Conservation (phyloP, 2,797 vertebrate genomes). For the Sebastiscus albofasciatus region DNA sequence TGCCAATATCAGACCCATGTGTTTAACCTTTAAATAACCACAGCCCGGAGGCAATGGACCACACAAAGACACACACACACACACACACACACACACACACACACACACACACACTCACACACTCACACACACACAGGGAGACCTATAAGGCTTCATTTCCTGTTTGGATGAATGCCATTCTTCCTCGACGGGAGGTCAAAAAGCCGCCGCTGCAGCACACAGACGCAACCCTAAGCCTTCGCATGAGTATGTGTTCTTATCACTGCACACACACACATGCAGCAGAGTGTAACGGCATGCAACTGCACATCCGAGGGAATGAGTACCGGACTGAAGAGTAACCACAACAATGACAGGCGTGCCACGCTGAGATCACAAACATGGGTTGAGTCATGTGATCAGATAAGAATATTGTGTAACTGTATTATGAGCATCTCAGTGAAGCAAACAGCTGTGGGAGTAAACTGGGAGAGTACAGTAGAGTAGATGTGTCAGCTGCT, state of each 20-base stretch:
- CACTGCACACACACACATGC: neutral
- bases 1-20: neutral
- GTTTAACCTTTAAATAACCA: neutral
- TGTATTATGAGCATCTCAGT: constrained; percentile 16
- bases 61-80: constrained; percentile 27
- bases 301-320: constrained; percentile 5
- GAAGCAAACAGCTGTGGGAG: constrained; percentile 34
- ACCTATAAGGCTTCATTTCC: constrained; percentile 60
- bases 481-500: constrained; percentile 32
- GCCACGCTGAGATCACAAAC: constrained; percentile 9
- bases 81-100: neutral
- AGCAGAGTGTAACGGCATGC: neutral
- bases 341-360: neutral
- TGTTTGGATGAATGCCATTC: constrained; percentile 68
- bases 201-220: constrained; percentile 53
- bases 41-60: constrained; percentile 1
- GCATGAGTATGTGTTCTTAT: constrained; percentile 7
- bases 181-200: constrained; percentile 64
- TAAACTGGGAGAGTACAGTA: constrained; percentile 4
- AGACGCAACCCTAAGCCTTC: constrained; percentile 21
- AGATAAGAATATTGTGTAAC: constrained; percentile 41
- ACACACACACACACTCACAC: neutral
- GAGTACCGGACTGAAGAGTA: constrained; percentile 17
- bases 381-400: constrained; percentile 16
- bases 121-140: constrained; percentile 10